phyloP scores from a whole-genome alignment of 2,888 invertebrate species.

The Caenorhabditis panamensis region DNA sequence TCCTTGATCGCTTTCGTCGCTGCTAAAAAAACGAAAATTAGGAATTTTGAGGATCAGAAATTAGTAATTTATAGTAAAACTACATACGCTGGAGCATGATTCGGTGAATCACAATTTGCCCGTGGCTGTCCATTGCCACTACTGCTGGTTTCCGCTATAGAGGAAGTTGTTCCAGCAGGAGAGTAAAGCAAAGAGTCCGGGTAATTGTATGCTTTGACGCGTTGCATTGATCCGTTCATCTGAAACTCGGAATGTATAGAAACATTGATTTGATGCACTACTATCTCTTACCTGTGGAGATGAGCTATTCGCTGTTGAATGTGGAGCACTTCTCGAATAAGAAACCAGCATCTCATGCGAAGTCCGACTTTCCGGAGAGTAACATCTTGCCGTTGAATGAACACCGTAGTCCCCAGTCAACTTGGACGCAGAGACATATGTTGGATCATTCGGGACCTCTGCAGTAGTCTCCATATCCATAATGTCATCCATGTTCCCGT shows the following conservation, averaged over 20 bases:
- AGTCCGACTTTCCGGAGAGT: conserved; percentile 68
- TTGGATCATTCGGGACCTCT: conserved; percentile 55
- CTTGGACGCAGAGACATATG: conserved; percentile 56
- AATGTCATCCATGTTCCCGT: conserved; percentile 66
- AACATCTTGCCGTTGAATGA: conserved; percentile 67
- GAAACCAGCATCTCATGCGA: conserved; percentile 71
- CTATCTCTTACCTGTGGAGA: conserved; percentile 64
- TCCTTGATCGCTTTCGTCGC: conserved; percentile 72
- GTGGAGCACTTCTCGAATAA: conserved; percentile 56
- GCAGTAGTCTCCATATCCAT: conserved; percentile 44
- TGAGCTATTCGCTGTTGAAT: conserved; percentile 56
- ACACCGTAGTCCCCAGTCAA: conserved; percentile 53
- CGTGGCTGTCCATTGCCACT: conserved; percentile 51
- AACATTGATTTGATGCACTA: too few relatives aligned
- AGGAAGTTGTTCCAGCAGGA: conserved; percentile 68
- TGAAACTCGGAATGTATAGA: conserved; percentile 16
- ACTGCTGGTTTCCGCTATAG: conserved; percentile 66
- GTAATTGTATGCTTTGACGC: conserved; percentile 69
- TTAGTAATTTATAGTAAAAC: not conserved
- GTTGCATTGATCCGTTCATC: conserved; percentile 65
- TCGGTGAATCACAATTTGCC: conserved; percentile 67
- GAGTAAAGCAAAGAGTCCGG: conserved; percentile 68
- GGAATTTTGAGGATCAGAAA: not conserved
- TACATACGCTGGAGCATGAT: conserved; percentile 63
- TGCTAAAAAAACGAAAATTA: conserved; percentile 49